Evolutionary conservation across 1,140 invertebrate genomes (phyloP), one percentile per base, ranked within the genome.

Genomic region (Aphelenchoides besseyi): DNA sequence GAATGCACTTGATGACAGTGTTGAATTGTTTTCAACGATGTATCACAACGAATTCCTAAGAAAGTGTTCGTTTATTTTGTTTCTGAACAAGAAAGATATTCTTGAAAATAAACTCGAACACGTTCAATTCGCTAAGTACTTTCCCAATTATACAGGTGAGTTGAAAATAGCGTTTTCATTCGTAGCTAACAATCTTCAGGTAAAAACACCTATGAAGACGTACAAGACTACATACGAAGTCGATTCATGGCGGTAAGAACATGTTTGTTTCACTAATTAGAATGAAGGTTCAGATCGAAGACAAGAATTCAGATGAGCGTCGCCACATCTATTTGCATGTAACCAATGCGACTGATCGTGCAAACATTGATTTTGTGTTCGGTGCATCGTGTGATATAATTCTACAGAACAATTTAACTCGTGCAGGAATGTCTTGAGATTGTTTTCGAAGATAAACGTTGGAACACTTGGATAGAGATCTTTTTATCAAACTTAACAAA

Each of bases 1-100:
- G 63, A 78, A 77, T 33, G 23, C 53, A 54, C 72, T 78, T 77
- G 68, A 80, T 5, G 76, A 78, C 30, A 55, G 53, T 52, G 48
- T 78, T 1, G 74, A 80, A 29, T 48, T 78, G 48, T 78, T 78
- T 30, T 64, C 69, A 9, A 71, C 30, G 5, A 78, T 78, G 68
- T 76, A 61, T 30, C 59, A 67, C 59, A 78, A 78, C 48, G 35
- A 77, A 23, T 78, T 76, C 41, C 33, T 78, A 0, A 30, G 33
- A 9, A 61, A 72, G 35, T 70, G 23, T 12, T 72, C 74, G 16
- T 77, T 79, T 36, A 78, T 78, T 29, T 32, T 78, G 0, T 78
- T 78, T 62, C 32, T 79, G 37, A 78, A 78, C 63, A 78, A 78
- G 64, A 78, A 77, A 62, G 76, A 78, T 57, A 36, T 78, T 9